phyloP scores from a whole-genome alignment of 2,888 invertebrate genomes.

The Drepana falcataria region DNA sequence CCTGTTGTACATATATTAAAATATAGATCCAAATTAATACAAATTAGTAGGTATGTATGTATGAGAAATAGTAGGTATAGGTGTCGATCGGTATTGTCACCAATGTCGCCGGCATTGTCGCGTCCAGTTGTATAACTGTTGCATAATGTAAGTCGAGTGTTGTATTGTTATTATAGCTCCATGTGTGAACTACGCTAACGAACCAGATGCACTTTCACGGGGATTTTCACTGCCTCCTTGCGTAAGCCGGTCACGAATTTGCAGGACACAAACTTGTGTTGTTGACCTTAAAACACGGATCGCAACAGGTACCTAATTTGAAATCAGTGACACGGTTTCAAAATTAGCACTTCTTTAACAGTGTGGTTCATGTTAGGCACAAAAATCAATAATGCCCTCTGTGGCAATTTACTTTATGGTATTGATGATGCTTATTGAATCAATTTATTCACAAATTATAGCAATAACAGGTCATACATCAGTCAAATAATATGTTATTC shows the following conservation, averaged over 20 bases:
- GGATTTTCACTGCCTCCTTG: constrained; percentile 37
- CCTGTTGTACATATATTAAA: too few species aligned
- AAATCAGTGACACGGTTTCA: not conserved
- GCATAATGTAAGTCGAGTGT: constrained; percentile 32
- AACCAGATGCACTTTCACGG: constrained; percentile 53
- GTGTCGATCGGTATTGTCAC: constrained; percentile 17
- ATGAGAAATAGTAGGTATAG: not conserved
- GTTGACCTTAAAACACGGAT: constrained; percentile 15
- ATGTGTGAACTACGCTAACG: constrained; percentile 60
- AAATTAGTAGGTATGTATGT: too few species aligned
- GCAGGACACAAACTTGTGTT: constrained; percentile 12
- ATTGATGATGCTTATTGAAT: too few species aligned
- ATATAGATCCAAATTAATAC: too few species aligned
- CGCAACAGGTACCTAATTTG: constrained; percentile 10
- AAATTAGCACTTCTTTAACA: not conserved
- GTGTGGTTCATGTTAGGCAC: not conserved
- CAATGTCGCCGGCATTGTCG: constrained; percentile 5
- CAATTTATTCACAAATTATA: too few species aligned
- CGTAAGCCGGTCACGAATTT: constrained; percentile 19
- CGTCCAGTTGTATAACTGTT: constrained; percentile 33
- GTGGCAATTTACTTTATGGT: too few species aligned
- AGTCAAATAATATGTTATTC: not conserved
- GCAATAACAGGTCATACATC: not conserved
- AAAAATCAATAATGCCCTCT: too few species aligned
- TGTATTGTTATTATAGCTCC: constrained; percentile 40